phyloP scores from a whole-genome alignment of 2,888 invertebrate species.

The Dryadula phaetusa region DNA sequence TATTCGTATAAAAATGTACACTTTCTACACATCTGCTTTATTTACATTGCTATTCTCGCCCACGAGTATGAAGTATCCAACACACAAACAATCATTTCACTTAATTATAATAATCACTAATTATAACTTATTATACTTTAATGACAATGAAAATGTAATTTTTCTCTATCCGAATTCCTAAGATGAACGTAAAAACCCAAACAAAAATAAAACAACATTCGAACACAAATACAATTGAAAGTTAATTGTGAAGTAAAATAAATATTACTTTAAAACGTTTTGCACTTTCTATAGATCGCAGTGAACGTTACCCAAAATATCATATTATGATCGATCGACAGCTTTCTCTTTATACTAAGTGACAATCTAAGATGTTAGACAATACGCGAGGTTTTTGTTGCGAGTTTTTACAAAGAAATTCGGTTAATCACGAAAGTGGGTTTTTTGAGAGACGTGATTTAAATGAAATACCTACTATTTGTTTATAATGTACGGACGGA shows the following conservation, averaged over 20 bases:
- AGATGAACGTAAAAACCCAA: too few species aligned
- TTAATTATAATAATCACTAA: too few species aligned
- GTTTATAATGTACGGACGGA: neutral
- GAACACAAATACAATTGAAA: conserved; percentile 19
- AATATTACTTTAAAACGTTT: conserved; percentile 29
- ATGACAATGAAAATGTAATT: too few species aligned
- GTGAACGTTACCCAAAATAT: conserved; percentile 54
- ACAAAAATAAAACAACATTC: neutral
- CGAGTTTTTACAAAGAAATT: conserved; percentile 30
- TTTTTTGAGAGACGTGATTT: conserved; percentile 29
- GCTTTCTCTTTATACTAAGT: conserved; percentile 46
- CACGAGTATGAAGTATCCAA: too few species aligned
- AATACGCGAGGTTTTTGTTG: conserved; percentile 40
- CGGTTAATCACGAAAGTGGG: conserved; percentile 40
- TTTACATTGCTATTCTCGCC: too few species aligned
- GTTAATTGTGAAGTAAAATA: conserved; percentile 22
- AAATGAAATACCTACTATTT: conserved; percentile 28
- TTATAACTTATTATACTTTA: too few species aligned
- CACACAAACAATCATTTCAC: too few species aligned
- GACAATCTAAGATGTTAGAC: conserved; percentile 43
- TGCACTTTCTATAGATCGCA: conserved; percentile 58
- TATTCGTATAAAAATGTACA: too few species aligned
- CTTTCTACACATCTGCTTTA: too few species aligned
- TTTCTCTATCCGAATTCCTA: too few species aligned
- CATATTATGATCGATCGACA: conserved; percentile 44